A percentile compares a stretch with the other conserved stretches of the same genome.
Conservation (phyloP, 2,888 invertebrate species). For the Cosmia trapezina region DNA sequence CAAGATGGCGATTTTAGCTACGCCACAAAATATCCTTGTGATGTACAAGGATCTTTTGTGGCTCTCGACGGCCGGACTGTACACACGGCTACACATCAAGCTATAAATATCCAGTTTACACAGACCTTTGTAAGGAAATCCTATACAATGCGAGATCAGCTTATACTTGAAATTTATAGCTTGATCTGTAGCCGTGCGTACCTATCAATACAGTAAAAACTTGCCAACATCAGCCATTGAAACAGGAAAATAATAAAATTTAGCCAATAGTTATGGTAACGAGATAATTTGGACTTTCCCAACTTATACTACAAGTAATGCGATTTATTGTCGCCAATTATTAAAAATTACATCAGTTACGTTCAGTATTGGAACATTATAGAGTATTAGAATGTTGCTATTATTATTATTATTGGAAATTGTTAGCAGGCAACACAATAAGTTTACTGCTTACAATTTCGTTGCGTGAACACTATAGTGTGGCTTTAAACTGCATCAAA, state of each 20-base stretch:
- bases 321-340: slow-evolving; percentile 72
- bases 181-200: too few species aligned
- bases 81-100: too few species aligned
- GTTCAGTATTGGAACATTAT: slow-evolving; percentile 54
- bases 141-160: too few species aligned
- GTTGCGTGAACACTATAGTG: slow-evolving; percentile 49
- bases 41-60: too few species aligned
- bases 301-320: slow-evolving; percentile 65
- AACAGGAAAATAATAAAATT: slow-evolving; percentile 49
- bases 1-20: background rate
- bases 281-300: slow-evolving; percentile 67
- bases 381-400: slow-evolving; percentile 57
- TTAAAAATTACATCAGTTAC: slow-evolving; percentile 55
- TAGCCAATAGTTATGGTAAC: slow-evolving; percentile 70
- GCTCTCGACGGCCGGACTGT: too few species aligned
- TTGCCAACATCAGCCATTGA: slow-evolving; percentile 46
- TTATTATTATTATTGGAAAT: slow-evolving; percentile 31
- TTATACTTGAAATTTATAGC: too few species aligned
- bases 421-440: slow-evolving; percentile 35
- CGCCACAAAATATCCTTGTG: background rate
- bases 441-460: slow-evolving; percentile 37
- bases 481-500: slow-evolving; percentile 54
- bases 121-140: too few species aligned
- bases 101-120: too few species aligned
- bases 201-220: slow-evolving; percentile 14